Percentiles rank a stretch among this genome's conserved stretches.
Conservation (phyloP, 2,797 vertebrate species). For the Florisuga fusca region DNA sequence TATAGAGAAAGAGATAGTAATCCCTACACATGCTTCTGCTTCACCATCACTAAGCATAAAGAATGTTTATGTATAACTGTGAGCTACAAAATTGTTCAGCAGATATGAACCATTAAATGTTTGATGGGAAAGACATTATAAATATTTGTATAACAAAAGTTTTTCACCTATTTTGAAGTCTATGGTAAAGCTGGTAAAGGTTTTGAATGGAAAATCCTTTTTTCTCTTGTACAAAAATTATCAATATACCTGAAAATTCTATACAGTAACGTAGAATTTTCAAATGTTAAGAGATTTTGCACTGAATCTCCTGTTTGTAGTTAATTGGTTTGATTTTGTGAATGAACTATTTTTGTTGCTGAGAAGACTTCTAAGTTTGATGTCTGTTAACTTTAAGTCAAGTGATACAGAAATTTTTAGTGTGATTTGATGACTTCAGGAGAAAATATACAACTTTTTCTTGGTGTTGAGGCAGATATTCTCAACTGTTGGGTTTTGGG, state of each 20-base stretch:
- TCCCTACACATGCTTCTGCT: neutral
- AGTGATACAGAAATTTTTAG: neutral
- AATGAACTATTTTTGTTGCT: neutral
- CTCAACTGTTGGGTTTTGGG: too few species aligned
- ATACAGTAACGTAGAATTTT: neutral
- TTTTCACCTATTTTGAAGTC: neutral
- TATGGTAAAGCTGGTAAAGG: neutral
- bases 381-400: neutral
- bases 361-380: neutral
- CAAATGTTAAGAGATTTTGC: neutral
- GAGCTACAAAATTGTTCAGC: neutral
- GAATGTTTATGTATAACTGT: neutral
- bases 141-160: neutral
- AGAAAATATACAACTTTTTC: neutral
- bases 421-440: neutral
- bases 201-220: neutral
- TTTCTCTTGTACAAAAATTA: neutral
- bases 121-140: neutral
- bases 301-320: neutral
- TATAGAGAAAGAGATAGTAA: neutral
- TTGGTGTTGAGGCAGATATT: accelerated
- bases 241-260: neutral
- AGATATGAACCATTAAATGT: neutral
- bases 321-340: neutral
- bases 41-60: accelerated